These are phyloP conservation scores for Hyperopisus bebe DNA, from an alignment of 2,113 vertebrate species.

Conservation along the genomic window DNA sequence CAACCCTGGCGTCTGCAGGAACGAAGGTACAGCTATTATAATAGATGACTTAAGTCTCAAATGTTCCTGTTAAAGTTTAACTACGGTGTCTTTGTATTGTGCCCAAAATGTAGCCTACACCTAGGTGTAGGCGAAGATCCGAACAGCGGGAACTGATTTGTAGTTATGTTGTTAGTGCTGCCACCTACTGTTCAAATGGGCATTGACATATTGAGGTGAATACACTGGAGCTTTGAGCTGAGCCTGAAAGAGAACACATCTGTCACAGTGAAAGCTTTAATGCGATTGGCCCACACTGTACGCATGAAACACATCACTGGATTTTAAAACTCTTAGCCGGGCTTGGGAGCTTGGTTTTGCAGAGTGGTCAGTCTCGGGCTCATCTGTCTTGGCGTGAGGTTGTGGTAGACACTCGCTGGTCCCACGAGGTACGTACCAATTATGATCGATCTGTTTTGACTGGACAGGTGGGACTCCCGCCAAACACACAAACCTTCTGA, in stretches of 20 bases:
- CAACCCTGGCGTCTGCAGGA: not conserved
- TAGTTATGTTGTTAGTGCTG: not conserved
- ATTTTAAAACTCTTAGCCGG: not conserved
- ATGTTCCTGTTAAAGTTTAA: not conserved
- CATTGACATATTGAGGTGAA: not conserved
- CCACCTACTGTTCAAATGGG: not conserved
- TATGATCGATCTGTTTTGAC: slow-evolving; percentile 4
- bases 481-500: not conserved
- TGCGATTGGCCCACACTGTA: not conserved
- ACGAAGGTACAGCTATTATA: not conserved
- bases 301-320: not conserved
- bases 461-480: not conserved
- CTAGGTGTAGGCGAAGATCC: not conserved
- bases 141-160: not conserved
- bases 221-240: not conserved
- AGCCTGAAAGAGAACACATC: not conserved
- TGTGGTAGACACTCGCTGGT: not conserved
- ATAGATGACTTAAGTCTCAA: not conserved
- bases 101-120: not conserved
- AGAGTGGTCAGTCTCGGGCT: not conserved
- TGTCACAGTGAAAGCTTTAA: not conserved
- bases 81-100: not conserved
- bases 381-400: not conserved
- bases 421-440: not conserved
- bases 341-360: not conserved